Evolutionary conservation across 2,113 vertebrate genomes (phyloP).

Genomic region (Tragelaphus strepsiceros): DNA sequence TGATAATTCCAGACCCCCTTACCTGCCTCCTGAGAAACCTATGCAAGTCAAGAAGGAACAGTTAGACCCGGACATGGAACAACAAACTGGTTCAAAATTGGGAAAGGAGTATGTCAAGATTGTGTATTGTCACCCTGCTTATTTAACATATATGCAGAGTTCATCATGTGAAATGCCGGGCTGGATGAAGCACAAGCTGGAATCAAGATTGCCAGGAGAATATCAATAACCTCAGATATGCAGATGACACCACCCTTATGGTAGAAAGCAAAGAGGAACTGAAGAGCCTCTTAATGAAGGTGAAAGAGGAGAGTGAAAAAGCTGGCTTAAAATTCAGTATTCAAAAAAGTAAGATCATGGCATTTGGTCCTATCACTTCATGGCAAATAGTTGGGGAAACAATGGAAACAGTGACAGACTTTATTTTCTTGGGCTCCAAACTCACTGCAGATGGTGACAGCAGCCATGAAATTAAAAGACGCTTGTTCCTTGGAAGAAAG

Average conservation of each 20-base stretch:
- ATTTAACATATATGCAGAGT: background rate
- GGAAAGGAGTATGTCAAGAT: background rate
- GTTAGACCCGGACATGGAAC: background rate
- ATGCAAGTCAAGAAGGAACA: background rate
- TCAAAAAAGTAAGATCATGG: background rate
- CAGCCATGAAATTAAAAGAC: background rate
- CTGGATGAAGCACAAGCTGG: background rate
- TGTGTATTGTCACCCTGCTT: background rate
- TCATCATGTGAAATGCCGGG: fast-evolving
- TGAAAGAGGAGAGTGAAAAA: background rate
- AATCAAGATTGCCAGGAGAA: background rate
- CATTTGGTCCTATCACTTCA: background rate
- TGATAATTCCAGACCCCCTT: background rate
- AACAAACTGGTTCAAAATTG: too few species aligned
- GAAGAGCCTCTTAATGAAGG: background rate
- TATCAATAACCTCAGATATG: background rate
- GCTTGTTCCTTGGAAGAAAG: background rate
- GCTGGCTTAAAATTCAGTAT: background rate
- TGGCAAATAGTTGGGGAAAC: background rate
- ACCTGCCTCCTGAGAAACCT: background rate
- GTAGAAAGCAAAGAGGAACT: background rate
- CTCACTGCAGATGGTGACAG: background rate
- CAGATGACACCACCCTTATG: background rate
- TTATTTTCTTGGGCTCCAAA: background rate
- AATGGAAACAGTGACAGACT: background rate